Base-by-base conservation (phyloP, 2,888 invertebrate genomes). In the Drymonia ruficornis region DNA sequence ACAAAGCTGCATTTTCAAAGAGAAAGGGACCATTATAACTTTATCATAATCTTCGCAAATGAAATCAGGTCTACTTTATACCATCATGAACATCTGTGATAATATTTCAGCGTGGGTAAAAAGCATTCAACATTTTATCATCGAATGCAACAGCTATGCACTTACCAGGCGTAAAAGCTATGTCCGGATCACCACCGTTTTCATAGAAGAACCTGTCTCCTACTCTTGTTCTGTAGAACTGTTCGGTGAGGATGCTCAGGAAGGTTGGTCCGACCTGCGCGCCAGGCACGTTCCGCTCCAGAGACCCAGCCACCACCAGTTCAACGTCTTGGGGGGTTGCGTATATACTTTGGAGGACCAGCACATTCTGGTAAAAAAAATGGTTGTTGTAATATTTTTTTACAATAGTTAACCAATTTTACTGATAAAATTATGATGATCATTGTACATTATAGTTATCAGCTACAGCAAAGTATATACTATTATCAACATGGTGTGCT, bases 201-300 rank as follows among this genome's bases (percentile, higher is more conserved):
- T 47, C 47, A 31, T 47, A 47, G 47, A 47, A 47, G 47, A 47
- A 47, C n/a, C 47, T 47, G 29, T 47, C 47, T 15, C 97, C 97
- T 9, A 95, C 96, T 71, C 98, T 94, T 0, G 98, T 96, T 63
- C 97, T 94, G 79, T 95, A 96, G 90, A 98, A 98, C 87, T 98
- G 98, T 78, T 96, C 97, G 0, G 96, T 96, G 5, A 98, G 88
- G 64, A 98, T 96, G 79, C 98, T 98, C 2, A 97, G 93, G 93
- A 96, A 98, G 0, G 98, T 98, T 1, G 98, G 98, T 0, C 98
- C 98, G 0, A 96, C 94, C 47, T 96, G 92, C 0, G 97, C 95
- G 0, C 96, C 97, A 0, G 95, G 94, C 1, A 97, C 95, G 55
- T 96, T 95, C 0, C 87, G 86, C 84, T 98, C 98, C 50, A 98